Conservation (phyloP, 30 jellyfish, hydroid and myxozoan genomes). For the Turritopsis dohrnii region DNA sequence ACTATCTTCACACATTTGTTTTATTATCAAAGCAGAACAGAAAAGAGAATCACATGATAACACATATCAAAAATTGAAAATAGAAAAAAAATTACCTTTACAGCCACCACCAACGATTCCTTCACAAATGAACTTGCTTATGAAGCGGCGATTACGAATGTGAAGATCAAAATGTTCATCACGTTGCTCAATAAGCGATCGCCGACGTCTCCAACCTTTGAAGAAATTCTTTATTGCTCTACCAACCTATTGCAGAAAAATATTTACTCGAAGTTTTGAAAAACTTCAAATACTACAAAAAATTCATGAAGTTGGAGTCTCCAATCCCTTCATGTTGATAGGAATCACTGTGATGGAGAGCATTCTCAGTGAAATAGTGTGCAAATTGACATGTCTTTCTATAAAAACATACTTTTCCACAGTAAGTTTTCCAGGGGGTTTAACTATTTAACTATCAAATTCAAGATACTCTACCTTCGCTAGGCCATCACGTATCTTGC, state of each 20-base stretch:
- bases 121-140: constrained; percentile 93
- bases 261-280: not conserved
- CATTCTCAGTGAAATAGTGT: too few species aligned
- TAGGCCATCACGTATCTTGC: constrained; percentile 84
- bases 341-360: too few species aligned
- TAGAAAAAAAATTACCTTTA: constrained; percentile 53
- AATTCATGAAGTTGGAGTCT: too few species aligned
- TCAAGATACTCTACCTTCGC: constrained; percentile 79
- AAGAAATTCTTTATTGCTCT: constrained; percentile 73
- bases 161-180: constrained; percentile 84
- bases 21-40: not conserved
- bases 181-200: constrained; percentile 64
- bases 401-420: too few species aligned
- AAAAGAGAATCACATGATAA: not conserved
- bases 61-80: not conserved
- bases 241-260: constrained; percentile 59
- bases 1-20: too few species aligned
- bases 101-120: constrained; percentile 99
- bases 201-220: constrained; percentile 95
- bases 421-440: too few species aligned
- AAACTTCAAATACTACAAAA: too few species aligned
- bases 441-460: too few species aligned
- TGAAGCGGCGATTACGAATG: constrained; percentile 78
- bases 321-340: too few species aligned
- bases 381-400: too few species aligned